phyloP scores from a whole-genome alignment of 2,888 invertebrate species.

The Dione juno region DNA sequence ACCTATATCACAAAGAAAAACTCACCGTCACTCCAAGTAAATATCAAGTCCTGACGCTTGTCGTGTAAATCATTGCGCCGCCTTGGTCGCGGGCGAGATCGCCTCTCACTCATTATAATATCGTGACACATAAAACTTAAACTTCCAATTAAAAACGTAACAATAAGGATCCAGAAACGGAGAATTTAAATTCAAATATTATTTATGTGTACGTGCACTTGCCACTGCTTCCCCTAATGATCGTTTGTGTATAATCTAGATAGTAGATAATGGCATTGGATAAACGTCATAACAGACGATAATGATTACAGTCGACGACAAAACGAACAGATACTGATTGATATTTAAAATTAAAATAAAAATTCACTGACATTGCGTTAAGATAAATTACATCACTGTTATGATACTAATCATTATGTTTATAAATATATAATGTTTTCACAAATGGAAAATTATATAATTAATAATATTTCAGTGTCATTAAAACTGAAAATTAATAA shows the following conservation, averaged over 20 bases:
- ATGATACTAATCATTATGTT: background rate
- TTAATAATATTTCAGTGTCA: background rate
- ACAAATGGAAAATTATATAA: background rate
- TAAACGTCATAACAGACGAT: conserved; percentile 72
- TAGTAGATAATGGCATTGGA: conserved; percentile 62
- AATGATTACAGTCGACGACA: conserved; percentile 51
- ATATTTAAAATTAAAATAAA: background rate
- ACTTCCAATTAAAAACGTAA: conserved; percentile 37
- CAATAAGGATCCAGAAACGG: conserved; percentile 22
- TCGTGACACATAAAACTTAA: conserved; percentile 43
- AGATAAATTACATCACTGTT: background rate
- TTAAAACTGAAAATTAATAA: background rate
- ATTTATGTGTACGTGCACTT: conserved; percentile 69
- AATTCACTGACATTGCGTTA: background rate
- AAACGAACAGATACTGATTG: conserved; percentile 36
- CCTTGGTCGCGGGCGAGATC: conserved; percentile 67
- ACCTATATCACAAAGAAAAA: conserved; percentile 30
- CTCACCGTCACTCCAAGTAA: conserved; percentile 78
- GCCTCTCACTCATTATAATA: conserved; percentile 67
- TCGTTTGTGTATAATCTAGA: conserved; percentile 66
- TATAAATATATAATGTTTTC: background rate
- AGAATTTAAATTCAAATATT: background rate
- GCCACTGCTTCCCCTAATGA: conserved; percentile 62
- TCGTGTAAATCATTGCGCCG: conserved; percentile 72
- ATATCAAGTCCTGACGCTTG: conserved; percentile 71